A percentile compares a stretch with the other conserved stretches of the same genome.
Conservation (phyloP, 1,140 invertebrate genomes). For the Belonocnema kinseyi region DNA sequence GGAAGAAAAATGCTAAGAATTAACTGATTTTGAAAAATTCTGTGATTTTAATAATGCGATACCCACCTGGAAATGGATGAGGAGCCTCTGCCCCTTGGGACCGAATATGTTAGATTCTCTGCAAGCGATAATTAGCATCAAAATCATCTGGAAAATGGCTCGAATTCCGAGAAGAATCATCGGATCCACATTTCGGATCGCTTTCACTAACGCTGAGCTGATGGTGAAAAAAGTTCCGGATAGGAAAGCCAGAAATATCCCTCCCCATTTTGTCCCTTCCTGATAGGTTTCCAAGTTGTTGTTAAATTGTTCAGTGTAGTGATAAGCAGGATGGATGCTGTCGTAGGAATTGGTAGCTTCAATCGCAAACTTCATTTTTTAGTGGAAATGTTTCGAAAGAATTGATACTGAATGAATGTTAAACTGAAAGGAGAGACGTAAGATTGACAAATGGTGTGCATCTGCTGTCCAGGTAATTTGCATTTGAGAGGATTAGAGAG, state of each 20-base stretch:
- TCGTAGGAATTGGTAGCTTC: slow-evolving; percentile 66
- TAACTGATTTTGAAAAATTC: background rate
- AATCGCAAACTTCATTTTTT: slow-evolving; percentile 67
- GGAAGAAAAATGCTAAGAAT: slow-evolving; percentile 35
- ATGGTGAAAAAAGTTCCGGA: slow-evolving; percentile 76
- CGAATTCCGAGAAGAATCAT: slow-evolving; percentile 74
- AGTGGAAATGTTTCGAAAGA: background rate
- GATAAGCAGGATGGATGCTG: slow-evolving; percentile 69
- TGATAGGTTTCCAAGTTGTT: slow-evolving; percentile 67
- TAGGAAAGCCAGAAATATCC: slow-evolving; percentile 73
- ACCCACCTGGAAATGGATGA: slow-evolving; percentile 73
- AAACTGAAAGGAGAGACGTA: background rate
- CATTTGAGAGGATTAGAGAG: background rate
- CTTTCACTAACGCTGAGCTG: slow-evolving; percentile 75
- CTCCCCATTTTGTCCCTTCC: slow-evolving; percentile 72
- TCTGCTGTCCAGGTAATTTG: background rate
- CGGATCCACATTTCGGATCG: slow-evolving; percentile 71
- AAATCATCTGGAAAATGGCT: slow-evolving; percentile 70
- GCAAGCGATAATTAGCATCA: slow-evolving; percentile 67
- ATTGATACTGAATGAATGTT: background rate
- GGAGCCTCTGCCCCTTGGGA: slow-evolving; percentile 68
- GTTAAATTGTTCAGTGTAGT: slow-evolving; percentile 68
- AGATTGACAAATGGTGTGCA: background rate
- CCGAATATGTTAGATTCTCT: slow-evolving; percentile 66
- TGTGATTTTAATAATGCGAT: background rate